Evolutionary conservation across 1,140 invertebrate species (phyloP).

Genomic region (Thalassaphorura encarpata): DNA sequence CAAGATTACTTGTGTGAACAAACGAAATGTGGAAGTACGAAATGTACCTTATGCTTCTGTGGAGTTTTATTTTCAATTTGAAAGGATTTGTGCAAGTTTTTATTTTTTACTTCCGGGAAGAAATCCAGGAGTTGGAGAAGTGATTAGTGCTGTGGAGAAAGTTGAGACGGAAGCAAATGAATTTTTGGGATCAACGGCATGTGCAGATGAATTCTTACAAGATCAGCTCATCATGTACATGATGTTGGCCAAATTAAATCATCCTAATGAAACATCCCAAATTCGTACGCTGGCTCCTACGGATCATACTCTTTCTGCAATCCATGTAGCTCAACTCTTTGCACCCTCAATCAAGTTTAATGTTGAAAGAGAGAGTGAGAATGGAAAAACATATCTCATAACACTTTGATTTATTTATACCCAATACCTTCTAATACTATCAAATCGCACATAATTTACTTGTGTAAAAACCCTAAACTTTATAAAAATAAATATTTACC

Average conservation of each 20-base stretch:
- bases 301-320: constrained; percentile 26
- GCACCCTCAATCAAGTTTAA: not conserved
- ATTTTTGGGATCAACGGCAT: constrained; percentile 12
- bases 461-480: too few relatives aligned
- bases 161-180: constrained; percentile 7
- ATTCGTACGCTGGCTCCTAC: not conserved
- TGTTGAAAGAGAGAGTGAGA: constrained; percentile 3
- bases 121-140: not conserved
- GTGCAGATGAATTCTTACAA: constrained; percentile 23
- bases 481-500: too few relatives aligned
- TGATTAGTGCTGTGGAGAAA: not conserved
- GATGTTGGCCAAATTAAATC: constrained; percentile 21
- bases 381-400: too few relatives aligned
- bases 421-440: too few relatives aligned
- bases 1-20: too few relatives aligned
- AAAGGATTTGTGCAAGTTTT: constrained; percentile 17
- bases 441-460: too few relatives aligned
- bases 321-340: constrained; percentile 25
- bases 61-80: constrained; percentile 24
- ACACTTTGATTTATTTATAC: too few relatives aligned
- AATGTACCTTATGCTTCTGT: constrained; percentile 23
- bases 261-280: constrained; percentile 3
- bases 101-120: constrained; percentile 14
- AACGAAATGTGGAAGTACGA: constrained; percentile 21
- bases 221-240: constrained; percentile 32